phyloP scores from a whole-genome alignment of 1,140 invertebrate genomes.

The Aphis gossypii region DNA sequence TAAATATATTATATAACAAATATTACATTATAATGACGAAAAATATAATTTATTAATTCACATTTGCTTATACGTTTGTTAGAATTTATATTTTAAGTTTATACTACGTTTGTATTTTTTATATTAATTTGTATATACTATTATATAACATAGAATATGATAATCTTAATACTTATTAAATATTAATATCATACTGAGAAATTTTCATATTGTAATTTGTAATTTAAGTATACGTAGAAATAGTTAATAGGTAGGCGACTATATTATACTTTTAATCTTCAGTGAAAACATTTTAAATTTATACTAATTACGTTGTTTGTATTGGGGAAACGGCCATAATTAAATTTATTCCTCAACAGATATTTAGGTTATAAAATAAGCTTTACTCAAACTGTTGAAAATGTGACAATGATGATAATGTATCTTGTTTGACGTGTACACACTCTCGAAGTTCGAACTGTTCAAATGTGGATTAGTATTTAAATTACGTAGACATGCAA shows the following conservation, averaged over 20 bases:
- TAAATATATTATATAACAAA: too few relatives aligned
- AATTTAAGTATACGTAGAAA: neutral
- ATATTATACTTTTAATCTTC: neutral
- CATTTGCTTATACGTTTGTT: too few relatives aligned
- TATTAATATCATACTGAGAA: neutral
- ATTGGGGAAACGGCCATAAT: neutral
- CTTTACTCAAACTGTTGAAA: neutral
- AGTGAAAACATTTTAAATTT: neutral
- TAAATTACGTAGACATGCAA: neutral
- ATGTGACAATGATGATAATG: neutral
- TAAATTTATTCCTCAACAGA: neutral
- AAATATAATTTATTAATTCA: too few relatives aligned
- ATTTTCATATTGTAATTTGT: neutral
- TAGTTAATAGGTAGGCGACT: neutral
- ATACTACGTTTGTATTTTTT: too few relatives aligned
- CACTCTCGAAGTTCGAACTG: neutral
- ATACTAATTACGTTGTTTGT: neutral
- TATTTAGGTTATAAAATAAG: neutral
- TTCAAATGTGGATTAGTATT: neutral
- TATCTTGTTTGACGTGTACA: neutral
- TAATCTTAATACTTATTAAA: too few relatives aligned
- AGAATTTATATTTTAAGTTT: too few relatives aligned
- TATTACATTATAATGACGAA: too few relatives aligned
- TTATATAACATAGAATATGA: too few relatives aligned
- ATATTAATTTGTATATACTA: too few relatives aligned